These are phyloP conservation scores for Listronotus bonariensis DNA, from an alignment of 1,140 invertebrate genomes.

Conservation along the genomic window DNA sequence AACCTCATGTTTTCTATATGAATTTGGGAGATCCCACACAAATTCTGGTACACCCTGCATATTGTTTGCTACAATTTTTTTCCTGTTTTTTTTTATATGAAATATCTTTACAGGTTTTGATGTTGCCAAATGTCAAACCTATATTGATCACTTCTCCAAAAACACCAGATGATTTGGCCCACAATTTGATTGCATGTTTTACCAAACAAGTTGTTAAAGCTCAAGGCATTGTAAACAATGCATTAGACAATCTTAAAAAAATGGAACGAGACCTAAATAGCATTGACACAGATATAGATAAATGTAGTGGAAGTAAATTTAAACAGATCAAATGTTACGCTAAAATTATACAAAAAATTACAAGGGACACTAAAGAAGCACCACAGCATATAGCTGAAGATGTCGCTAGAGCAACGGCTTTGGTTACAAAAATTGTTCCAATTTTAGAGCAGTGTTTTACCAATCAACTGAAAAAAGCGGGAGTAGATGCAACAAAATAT, in stretches of 20 bases:
- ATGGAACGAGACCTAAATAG: conserved; percentile 14
- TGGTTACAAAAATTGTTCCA: conserved; percentile 11
- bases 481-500: conserved; percentile 10
- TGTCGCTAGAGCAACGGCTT: conserved; percentile 6
- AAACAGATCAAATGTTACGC: conserved; percentile 25
- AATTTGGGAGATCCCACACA: no score
- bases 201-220: conserved; percentile 12
- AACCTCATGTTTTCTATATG: no score
- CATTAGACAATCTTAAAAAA: conserved; percentile 10
- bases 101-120: conserved; percentile 17
- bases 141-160: conserved; percentile 14
- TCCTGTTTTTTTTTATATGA: no score
- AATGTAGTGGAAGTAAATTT: conserved; percentile 10
- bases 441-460: conserved; percentile 10
- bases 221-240: conserved; percentile 9
- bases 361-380: conserved; percentile 10
- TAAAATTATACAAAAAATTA: conserved; percentile 17
- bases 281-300: conserved; percentile 20
- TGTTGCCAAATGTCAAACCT: conserved; percentile 15
- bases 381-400: conserved; percentile 21
- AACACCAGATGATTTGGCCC: conserved; percentile 11
- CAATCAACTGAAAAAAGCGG: conserved; percentile 16
- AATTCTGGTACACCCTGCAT: no score
- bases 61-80: no score
- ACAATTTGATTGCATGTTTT: conserved; percentile 13